Evolutionary conservation across 2,797 vertebrate species (phyloP).

Genomic region (Sardinella longiceps): DNA sequence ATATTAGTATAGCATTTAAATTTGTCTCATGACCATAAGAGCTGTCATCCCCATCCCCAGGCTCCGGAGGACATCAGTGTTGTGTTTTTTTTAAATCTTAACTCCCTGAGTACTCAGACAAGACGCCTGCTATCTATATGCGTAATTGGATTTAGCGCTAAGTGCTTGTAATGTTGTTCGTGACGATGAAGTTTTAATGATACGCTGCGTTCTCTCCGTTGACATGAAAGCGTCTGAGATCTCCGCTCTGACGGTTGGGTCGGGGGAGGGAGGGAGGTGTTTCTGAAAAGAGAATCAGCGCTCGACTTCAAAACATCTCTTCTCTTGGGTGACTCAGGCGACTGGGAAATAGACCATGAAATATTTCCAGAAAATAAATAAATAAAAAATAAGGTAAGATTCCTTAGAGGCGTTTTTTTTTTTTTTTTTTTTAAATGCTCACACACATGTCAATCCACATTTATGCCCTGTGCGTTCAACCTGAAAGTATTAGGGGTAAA

Average conservation of each 20-base stretch:
- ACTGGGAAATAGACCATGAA: slow-evolving; percentile 17
- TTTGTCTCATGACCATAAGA: no score
- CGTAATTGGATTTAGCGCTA: slow-evolving; percentile 14
- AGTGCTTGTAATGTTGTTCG: background rate
- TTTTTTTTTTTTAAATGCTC: background rate
- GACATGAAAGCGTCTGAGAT: background rate
- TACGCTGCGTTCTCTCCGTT: background rate
- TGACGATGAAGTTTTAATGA: slow-evolving; percentile 12
- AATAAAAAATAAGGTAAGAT: background rate
- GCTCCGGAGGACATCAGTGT: background rate
- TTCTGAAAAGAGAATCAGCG: slow-evolving; percentile 11
- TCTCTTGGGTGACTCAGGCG: background rate
- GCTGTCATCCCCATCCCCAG: no score
- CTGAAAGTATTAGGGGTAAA: background rate
- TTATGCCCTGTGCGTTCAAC: background rate
- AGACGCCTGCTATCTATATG: background rate
- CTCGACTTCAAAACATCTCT: background rate
- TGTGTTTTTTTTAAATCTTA: background rate
- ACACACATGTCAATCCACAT: background rate
- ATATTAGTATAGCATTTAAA: no score
- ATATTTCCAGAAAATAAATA: background rate
- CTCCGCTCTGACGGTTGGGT: background rate
- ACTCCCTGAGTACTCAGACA: background rate
- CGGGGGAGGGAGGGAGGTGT: background rate
- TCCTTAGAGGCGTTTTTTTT: background rate